These are phyloP conservation scores for Scomber scombrus DNA, from an alignment of 2,113 vertebrate species.

Conservation along the genomic window DNA sequence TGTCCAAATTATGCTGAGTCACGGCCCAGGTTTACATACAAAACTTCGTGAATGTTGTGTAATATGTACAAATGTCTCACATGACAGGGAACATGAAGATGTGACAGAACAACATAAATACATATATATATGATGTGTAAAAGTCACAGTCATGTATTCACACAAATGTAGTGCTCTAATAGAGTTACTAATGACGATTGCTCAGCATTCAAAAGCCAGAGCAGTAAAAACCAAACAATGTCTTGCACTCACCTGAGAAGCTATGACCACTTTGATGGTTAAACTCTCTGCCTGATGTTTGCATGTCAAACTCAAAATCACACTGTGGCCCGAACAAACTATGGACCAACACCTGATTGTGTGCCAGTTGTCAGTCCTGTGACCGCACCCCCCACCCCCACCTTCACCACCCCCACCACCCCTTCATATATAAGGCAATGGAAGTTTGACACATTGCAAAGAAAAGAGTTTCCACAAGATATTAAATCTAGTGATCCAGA, in stretches of 20 bases:
- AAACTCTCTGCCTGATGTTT: slow-evolving; percentile 74
- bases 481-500: background rate
- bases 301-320: slow-evolving; percentile 73
- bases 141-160: background rate
- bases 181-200: background rate
- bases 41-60: slow-evolving; percentile 5
- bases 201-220: background rate
- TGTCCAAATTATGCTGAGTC: slow-evolving; percentile 70
- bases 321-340: slow-evolving; percentile 49
- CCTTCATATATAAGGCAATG: slow-evolving; percentile 11
- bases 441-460: background rate
- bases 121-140: background rate
- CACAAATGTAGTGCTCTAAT: background rate
- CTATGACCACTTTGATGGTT: slow-evolving; percentile 51
- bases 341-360: slow-evolving; percentile 63
- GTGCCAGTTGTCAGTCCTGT: slow-evolving; percentile 65
- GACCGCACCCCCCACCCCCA: slow-evolving; percentile 44
- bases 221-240: background rate
- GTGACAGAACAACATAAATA: background rate
- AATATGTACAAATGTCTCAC: slow-evolving; percentile 13
- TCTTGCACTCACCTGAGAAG: slow-evolving; percentile 69
- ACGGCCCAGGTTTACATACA: slow-evolving; percentile 49
- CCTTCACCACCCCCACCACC: slow-evolving; percentile 16
- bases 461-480: slow-evolving; percentile 2
- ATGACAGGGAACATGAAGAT: slow-evolving; percentile 4